phyloP scores from a whole-genome alignment of 2,113 vertebrate genomes.

The Amblyornis subalaris region DNA sequence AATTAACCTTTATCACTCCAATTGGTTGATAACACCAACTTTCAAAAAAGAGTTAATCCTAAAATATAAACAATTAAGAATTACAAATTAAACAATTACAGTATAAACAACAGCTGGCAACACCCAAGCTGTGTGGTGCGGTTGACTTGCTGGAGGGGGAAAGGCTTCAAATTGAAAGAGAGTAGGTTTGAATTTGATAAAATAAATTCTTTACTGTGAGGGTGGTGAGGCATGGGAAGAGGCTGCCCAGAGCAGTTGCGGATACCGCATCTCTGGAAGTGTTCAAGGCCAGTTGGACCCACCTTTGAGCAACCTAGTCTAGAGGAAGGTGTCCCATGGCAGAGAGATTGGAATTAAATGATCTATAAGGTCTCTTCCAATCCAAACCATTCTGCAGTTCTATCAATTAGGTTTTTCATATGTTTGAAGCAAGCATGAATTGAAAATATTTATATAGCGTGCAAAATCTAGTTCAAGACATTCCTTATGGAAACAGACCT shows the following conservation, averaged over 20 bases:
- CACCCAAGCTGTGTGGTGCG: background rate
- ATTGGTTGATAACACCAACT: background rate
- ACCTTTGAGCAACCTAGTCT: background rate
- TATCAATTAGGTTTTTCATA: background rate
- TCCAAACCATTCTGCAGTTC: fast-evolving
- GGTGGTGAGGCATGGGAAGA: fast-evolving
- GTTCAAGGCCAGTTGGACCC: background rate
- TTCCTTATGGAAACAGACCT: background rate
- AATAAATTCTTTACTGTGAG: background rate
- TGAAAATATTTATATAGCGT: background rate
- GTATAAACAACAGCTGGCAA: background rate
- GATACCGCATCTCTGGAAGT: fast-evolving
- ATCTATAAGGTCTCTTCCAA: background rate
- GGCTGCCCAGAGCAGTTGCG: background rate
- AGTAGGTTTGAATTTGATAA: background rate
- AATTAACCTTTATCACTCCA: background rate
- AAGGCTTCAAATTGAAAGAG: background rate
- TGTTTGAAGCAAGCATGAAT: background rate
- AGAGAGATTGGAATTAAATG: background rate
- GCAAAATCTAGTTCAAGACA: background rate
- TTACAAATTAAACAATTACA: background rate
- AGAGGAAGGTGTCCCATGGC: background rate
- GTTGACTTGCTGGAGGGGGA: background rate
- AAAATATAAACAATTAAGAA: background rate
- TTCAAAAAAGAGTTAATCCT: background rate